Base-by-base conservation (phyloP, 2,888 invertebrate species). In the Hydraecia micacea region DNA sequence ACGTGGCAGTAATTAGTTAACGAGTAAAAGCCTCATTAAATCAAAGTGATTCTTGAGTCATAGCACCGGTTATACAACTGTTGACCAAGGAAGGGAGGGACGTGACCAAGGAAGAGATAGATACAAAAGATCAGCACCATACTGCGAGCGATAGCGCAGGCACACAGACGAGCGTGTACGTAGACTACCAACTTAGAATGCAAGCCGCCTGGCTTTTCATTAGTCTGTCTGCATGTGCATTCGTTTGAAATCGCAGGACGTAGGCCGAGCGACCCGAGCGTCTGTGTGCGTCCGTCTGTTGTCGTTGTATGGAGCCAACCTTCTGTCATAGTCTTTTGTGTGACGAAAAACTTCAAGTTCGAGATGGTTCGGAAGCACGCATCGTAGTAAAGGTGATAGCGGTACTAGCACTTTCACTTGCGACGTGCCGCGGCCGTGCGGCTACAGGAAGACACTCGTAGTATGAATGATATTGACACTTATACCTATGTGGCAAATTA, bases 331-430 rank as follows among this genome's bases (percentile, higher is more conserved):
- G 25, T 28, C 18, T 52, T 18, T 63, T 25, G 25, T 39, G 25
- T 52, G 55, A 36, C 18, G 21, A 49, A 39, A 55, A n/a, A 25
- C 28, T 58, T 55, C 9, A 1, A 21, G 25, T 62, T 78, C 52
- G 42, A 80, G 71, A 46, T 18, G 32, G 46, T 71, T 46, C 28
- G 36, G 28, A 46, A 55, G 21, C 62, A 42, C 32, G 79, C 52
- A n/a, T 52, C 36, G 28, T 28, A 32, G 36, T 60, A 62, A 46
- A 46, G 63, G 71, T 32, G n/a, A 46, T 36, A 55, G 63, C 72
- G 63, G 80, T 52, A 42, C 32, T 11, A 65, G 18, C 58, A 79
- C 79, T 79, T 80, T 79, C 79, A 79, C 63, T 65, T 15, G 49
- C 67, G 81, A 66, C 42, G 80, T 55, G 39, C n/a, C n/a, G 49